Conservation (phyloP, 1,140 invertebrate genomes). For the Ridgeia piscesae region DNA sequence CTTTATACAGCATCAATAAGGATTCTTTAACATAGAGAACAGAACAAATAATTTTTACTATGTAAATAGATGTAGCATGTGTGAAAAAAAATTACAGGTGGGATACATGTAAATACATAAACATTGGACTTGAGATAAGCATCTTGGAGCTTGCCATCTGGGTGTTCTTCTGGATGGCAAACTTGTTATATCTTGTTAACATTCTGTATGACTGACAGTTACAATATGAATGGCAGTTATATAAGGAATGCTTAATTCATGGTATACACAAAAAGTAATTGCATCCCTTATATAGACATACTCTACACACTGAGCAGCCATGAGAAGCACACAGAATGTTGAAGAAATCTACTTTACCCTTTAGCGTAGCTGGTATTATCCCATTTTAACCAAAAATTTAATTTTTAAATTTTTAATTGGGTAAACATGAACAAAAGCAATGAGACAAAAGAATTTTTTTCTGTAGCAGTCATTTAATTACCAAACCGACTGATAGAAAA, state of each 20-base stretch:
- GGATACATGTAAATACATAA: background rate
- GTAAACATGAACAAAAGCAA: background rate
- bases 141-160: no score
- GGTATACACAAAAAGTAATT: background rate
- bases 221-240: no score
- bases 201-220: no score
- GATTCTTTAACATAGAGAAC: no score
- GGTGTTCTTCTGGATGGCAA: no score
- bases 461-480: background rate
- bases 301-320: background rate
- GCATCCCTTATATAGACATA: no score
- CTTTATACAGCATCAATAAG: no score
- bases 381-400: conserved; percentile 62
- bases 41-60: no score
- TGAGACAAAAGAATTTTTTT: background rate
- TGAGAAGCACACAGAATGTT: conserved; percentile 14
- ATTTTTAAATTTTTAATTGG: background rate
- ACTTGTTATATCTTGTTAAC: no score
- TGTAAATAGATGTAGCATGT: no score
- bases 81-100: background rate
- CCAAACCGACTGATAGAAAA: background rate
- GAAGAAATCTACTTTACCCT: conserved; percentile 55
- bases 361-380: conserved; percentile 63
- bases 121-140: no score
- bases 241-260: no score